Evolutionary conservation across 2,113 vertebrate species (phyloP).

Genomic region (Tachysurus vachellii): DNA sequence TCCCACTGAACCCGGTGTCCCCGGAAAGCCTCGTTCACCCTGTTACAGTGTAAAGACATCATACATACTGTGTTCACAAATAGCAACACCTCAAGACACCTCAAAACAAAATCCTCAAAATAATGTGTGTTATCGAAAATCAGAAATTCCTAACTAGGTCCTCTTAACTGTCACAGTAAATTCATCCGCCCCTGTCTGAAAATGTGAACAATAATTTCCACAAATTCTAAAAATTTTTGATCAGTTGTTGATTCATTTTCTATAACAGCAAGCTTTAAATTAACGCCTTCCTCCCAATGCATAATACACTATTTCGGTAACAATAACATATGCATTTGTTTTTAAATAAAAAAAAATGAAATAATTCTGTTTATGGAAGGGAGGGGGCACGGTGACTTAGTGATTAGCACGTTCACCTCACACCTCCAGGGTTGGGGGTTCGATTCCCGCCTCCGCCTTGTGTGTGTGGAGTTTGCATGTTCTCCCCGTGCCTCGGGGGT

Average conservation of each 20-base stretch:
- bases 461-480: too few relatives aligned
- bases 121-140: neutral
- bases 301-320: neutral
- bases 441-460: too few relatives aligned
- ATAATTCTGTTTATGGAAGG: too few relatives aligned
- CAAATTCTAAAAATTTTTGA: neutral
- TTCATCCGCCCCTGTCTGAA: neutral
- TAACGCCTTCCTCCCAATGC: neutral
- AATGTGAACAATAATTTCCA: neutral
- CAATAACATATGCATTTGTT: neutral
- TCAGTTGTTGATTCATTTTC: neutral
- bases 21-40: slow-evolving; percentile 56
- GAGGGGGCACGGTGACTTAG: too few relatives aligned
- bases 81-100: neutral
- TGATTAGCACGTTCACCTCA: too few relatives aligned
- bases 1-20: slow-evolving; percentile 48
- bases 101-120: too few relatives aligned
- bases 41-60: slow-evolving; percentile 34
- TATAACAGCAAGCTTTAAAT: neutral
- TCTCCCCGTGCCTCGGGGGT: too few relatives aligned
- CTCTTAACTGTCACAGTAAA: neutral
- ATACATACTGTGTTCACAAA: slow-evolving; percentile 4
- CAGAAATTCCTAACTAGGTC: neutral
- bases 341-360: neutral
- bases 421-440: too few relatives aligned